These are phyloP conservation scores for Patagioenas fasciata DNA, from an alignment of 2,113 vertebrate species.

Conservation along the genomic window DNA sequence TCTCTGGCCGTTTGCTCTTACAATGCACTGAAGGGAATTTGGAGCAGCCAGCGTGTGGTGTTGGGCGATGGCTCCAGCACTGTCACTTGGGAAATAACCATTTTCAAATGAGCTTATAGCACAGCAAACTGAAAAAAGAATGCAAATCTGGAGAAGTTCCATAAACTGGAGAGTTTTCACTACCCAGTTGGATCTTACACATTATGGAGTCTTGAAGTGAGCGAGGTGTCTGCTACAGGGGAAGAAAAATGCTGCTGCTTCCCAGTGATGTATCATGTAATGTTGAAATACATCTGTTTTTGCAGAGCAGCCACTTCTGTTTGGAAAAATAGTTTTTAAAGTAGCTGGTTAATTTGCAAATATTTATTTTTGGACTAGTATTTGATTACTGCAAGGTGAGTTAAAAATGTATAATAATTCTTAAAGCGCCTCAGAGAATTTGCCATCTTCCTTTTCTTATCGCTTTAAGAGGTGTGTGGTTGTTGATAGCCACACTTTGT, in stretches of 20 bases:
- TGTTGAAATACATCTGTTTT: background rate
- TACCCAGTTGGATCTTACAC: background rate
- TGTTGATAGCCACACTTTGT: background rate
- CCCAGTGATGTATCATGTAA: background rate
- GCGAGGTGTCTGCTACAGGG: background rate
- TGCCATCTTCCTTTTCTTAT: background rate
- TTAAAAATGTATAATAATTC: background rate
- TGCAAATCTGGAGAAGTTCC: background rate
- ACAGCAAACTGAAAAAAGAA: background rate
- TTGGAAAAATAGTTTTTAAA: background rate
- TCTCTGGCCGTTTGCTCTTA: conserved; percentile 2
- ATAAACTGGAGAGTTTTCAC: background rate
- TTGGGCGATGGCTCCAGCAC: background rate
- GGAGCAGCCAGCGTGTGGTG: background rate
- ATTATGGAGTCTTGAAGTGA: background rate
- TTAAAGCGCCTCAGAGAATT: background rate
- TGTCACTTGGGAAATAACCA: background rate
- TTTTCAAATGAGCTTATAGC: conserved; percentile 22
- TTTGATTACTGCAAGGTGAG: background rate
- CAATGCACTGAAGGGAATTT: background rate
- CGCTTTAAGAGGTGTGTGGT: background rate
- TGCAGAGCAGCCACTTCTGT: background rate
- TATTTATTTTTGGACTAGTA: background rate
- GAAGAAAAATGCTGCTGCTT: background rate
- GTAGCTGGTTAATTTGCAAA: background rate